Conservation (phyloP, 1,140 invertebrate species). For the Sitobion miscanthi region DNA sequence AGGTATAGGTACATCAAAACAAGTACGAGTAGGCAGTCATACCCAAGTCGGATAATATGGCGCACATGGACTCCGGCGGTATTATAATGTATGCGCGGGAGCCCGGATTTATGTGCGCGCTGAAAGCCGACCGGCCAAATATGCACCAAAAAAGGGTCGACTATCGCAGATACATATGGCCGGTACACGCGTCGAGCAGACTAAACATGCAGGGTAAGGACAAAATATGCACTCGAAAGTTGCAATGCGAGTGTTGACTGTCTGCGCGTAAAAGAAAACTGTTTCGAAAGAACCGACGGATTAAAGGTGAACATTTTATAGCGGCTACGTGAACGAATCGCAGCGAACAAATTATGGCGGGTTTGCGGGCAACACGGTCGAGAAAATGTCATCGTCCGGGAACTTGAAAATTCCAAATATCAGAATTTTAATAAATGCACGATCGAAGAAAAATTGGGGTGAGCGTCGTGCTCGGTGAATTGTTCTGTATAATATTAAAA, state of each 20-base stretch:
- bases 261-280: background rate
- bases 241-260: background rate
- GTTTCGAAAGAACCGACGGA: background rate
- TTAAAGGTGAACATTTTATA: background rate
- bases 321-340: background rate
- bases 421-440: background rate
- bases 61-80: background rate
- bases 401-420: background rate
- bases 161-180: background rate
- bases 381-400: background rate
- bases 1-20: background rate
- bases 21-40: background rate
- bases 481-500: background rate
- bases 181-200: background rate
- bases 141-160: background rate
- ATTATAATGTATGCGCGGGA: constrained; percentile 19
- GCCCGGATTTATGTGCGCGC: background rate
- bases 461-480: too few species aligned
- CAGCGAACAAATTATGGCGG: background rate
- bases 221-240: background rate
- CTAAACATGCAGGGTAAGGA: background rate
- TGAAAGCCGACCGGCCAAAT: background rate
- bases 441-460: background rate
- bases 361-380: background rate
- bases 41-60: background rate